Base-by-base conservation (phyloP, 30 jellyfish, hydroid and myxozoan species). In the Cassiopea xamachana region DNA sequence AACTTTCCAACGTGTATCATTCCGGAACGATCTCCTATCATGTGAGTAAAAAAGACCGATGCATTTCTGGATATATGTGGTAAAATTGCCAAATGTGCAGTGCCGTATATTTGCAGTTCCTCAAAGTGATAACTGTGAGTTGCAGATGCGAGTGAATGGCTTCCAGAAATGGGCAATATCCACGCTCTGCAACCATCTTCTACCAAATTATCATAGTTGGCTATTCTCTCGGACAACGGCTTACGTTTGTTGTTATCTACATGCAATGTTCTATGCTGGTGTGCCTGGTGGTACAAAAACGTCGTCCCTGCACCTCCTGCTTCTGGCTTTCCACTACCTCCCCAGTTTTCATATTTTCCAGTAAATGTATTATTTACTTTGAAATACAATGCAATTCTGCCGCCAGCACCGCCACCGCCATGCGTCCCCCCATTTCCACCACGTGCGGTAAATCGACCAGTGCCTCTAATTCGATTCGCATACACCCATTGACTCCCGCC, bases 271-370 rank as follows among this genome's bases (percentile, higher is more conserved):
- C 95, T 80, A 46, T 88, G 95, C 18, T 77, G 73, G 69, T 88
- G 62, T 17, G 61, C 87, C 60, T 69, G 91, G 45, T 88, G 95
- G 84, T 88, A 88, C 75, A 88, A 48, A 67, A 88, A 88, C 15
- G 91, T 69, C 45, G 95, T 88, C 16, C 95, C 95, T 8, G 95
- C 87, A 43, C 95, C 95, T 3, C 95, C 95, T 13, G 95, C 91
- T 82, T 88, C 95, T 19, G 64, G 77, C 19, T 47, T 58, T 7
- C 95, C 95, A 50, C 58, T 72, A 5, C 95, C 95, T 12, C 95
- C 95, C 90, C 91, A 80, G 48, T 80, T 88, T 44, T 60, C 82
- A 51, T 67, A 79, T 78, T 74, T 78, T 18, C 95, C 95, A 68
- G 90, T 81, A 27, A 88, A 88, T 18, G 95, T 88, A 8, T 58